Conservation (phyloP, 2,113 vertebrate genomes). For the Mionectes macconnelli region DNA sequence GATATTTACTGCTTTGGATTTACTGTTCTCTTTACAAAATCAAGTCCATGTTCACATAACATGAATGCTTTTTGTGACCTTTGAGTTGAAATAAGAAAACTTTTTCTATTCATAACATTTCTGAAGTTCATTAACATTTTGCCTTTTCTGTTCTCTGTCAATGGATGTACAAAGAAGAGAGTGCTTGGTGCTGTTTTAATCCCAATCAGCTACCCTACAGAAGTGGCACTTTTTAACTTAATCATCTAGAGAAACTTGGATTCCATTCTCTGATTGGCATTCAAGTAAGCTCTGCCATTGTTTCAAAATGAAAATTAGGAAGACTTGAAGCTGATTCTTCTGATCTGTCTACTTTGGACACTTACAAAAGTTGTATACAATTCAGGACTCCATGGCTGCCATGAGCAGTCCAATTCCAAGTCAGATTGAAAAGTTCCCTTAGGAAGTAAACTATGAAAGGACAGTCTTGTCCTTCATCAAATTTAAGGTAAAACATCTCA, state of each 20-base stretch:
- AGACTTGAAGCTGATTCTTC: neutral
- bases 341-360: neutral
- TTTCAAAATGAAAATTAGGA: neutral
- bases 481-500: neutral
- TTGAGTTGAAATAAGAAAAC: neutral
- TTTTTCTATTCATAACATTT: neutral
- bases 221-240: neutral
- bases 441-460: neutral
- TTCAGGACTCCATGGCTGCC: neutral
- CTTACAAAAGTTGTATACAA: neutral
- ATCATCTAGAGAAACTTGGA: neutral
- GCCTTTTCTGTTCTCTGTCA: neutral
- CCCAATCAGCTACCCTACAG: neutral
- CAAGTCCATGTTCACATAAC: neutral
- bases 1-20: neutral
- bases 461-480: neutral
- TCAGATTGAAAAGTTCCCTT: neutral
- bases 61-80: neutral
- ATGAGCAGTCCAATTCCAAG: neutral
- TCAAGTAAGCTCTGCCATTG: neutral
- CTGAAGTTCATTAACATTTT: neutral
- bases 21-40: neutral
- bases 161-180: neutral
- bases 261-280: neutral
- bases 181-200: neutral